A percentile compares a stretch with the other conserved stretches of the same genome.
These are phyloP conservation scores for Aphelenchoides besseyi DNA, from an alignment of 1,140 invertebrate genomes.

Conservation along the genomic window DNA sequence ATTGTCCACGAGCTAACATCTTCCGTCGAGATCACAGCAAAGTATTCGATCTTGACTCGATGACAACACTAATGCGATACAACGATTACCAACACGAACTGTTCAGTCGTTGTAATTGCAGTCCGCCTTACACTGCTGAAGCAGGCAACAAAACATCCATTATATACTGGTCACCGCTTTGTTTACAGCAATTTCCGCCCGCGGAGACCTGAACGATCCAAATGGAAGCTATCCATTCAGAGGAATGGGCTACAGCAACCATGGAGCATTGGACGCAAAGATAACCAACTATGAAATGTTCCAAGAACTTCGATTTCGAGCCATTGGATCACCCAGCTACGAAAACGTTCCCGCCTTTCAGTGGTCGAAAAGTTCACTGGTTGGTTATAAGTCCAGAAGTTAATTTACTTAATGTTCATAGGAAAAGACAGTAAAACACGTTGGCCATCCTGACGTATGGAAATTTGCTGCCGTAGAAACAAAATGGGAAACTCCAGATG, in stretches of 20 bases:
- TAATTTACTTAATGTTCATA: not conserved
- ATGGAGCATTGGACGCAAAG: constrained; percentile 72
- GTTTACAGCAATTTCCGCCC: constrained; percentile 61
- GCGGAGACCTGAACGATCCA: constrained; percentile 55
- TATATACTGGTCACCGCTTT: not conserved
- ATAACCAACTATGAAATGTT: constrained; percentile 64
- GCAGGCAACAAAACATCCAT: constrained; percentile 62
- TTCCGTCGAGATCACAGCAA: constrained; percentile 69
- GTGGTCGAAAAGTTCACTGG: constrained; percentile 33
- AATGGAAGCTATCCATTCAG: constrained; percentile 66
- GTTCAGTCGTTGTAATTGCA: constrained; percentile 71
- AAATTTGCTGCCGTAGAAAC: constrained; percentile 42
- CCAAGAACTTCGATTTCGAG: constrained; percentile 66
- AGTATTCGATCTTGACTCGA: constrained; percentile 67
- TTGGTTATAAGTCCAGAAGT: no score
- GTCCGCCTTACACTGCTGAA: constrained; percentile 72
- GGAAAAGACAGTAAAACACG: constrained; percentile 45
- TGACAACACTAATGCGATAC: constrained; percentile 72
- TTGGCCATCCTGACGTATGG: constrained; percentile 52
- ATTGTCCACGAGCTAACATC: constrained; percentile 70
- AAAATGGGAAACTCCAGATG: constrained; percentile 50
- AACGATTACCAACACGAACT: constrained; percentile 74
- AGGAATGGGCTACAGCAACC: constrained; percentile 69
- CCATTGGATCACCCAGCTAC: constrained; percentile 69
- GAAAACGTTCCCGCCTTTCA: constrained; percentile 63